A percentile compares a stretch with the other conserved stretches of the same genome.
phyloP scores from a whole-genome alignment of 2,888 invertebrate genomes.

The Agrochola lota region DNA sequence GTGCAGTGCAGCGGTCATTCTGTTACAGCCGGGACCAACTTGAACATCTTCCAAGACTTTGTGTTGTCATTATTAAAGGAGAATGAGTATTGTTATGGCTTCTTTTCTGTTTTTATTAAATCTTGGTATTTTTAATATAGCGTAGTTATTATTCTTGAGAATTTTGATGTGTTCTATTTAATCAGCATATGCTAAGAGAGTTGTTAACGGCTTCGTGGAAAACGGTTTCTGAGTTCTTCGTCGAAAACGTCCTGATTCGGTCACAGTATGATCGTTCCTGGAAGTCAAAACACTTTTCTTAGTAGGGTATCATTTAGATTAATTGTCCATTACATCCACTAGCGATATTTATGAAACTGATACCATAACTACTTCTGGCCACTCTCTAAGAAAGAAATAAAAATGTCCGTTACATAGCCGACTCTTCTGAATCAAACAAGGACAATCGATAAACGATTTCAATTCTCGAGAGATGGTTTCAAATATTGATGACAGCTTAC shows the following conservation, averaged over 20 bases:
- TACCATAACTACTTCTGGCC: not conserved
- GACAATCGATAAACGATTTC: conserved; percentile 24
- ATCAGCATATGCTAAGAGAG: not conserved
- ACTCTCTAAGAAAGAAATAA: not conserved
- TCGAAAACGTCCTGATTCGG: not conserved
- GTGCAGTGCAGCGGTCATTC: conserved; percentile 85
- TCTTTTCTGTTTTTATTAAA: conserved; percentile 79
- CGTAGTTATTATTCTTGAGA: not conserved
- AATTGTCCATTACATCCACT: not conserved
- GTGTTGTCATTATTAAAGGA: conserved; percentile 84
- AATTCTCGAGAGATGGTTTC: conserved; percentile 34
- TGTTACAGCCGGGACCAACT: conserved; percentile 77
- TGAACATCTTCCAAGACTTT: conserved; percentile 84
- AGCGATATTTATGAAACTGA: not conserved
- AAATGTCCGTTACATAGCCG: not conserved
- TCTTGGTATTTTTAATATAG: conserved; percentile 49
- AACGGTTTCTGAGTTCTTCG: not conserved
- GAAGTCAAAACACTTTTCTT: not conserved
- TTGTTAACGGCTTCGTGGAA: not conserved
- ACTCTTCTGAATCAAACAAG: not conserved
- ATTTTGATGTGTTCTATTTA: not conserved
- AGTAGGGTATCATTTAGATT: not conserved
- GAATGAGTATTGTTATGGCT: conserved; percentile 83
- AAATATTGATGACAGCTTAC: conserved; percentile 59
- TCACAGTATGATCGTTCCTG: not conserved